Evolutionary conservation across 2,113 vertebrate species (phyloP), one percentile per base, ranked within the genome.

Genomic region (Elaphurus davidianus): DNA sequence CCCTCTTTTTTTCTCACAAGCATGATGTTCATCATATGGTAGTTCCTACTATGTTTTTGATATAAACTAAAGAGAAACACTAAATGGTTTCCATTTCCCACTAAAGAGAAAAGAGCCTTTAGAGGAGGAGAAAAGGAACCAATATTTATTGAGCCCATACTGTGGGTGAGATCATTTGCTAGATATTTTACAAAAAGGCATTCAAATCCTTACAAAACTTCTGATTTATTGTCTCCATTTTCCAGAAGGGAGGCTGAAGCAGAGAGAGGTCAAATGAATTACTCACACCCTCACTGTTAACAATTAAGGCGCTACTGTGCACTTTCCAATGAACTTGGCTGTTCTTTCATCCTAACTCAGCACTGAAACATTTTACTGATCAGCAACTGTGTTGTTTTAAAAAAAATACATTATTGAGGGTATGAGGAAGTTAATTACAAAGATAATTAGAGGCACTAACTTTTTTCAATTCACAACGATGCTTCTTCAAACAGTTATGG

Each of bases 21-120:
- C 57, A 81, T 79, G 45, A 81, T 95, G 55, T 33, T 52, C 87
- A 8, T 13, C 40, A 54, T 78, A 36, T 21, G 25, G 23, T 45
- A 81, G 13, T 40, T 96, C 47, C 81, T 90, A 54, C n/a, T 94
- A 60, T 28, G 16, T 43, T 97, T 97, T 86, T 89, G 11, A 78
- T 82, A 64, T 50, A 45, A 89, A 93, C 64, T 88, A 52, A 93
- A 60, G 50, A 89, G 27, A 91, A 89, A 78, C 36, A 12, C 40
- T 43, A 97, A 97, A 81, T 19, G 43, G 15, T 28, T 57, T 92
- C 40, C 10, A 79, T 71, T 83, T 91, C n/a, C 57, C 16, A 89
- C 28, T 62, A 43, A 93, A 94, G 28, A 87, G 17, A 55, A 94
- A 88, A 93, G 40, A 87, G 15, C 1, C 36, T 74, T 84, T 94